Conservation (phyloP, 2,797 vertebrate genomes). For the Pangasius larnaudii region DNA sequence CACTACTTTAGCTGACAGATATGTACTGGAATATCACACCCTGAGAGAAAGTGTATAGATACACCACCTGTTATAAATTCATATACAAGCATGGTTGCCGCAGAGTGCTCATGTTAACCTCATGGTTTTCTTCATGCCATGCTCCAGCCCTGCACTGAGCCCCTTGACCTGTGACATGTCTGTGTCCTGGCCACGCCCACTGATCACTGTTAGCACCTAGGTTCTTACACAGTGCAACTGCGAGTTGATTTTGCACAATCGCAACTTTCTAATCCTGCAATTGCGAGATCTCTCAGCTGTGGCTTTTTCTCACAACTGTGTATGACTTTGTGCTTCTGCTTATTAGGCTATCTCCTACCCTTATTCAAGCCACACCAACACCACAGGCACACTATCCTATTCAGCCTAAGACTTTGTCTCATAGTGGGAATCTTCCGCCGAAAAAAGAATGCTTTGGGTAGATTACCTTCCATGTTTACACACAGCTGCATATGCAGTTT, state of each 20-base stretch:
- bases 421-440: neutral
- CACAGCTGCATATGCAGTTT: neutral
- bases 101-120: neutral
- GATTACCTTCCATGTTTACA: neutral
- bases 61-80: neutral
- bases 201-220: neutral
- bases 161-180: neutral
- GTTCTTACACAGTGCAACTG: neutral
- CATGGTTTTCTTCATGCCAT: neutral
- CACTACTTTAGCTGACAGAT: neutral
- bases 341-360: neutral
- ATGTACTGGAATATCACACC: neutral
- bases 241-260: neutral
- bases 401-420: neutral
- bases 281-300: neutral
- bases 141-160: neutral
- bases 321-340: neutral
- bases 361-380: neutral
- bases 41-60: neutral
- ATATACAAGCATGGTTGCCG: neutral
- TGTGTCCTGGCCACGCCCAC: neutral
- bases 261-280: neutral
- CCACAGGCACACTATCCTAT: neutral
- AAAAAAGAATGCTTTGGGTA: neutral
- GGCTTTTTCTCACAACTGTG: neutral